Percentiles rank a stretch among this genome's conserved stretches.
Evolutionary conservation across 1,140 invertebrate genomes (phyloP).

Genomic region (Drosophila rufa): DNA sequence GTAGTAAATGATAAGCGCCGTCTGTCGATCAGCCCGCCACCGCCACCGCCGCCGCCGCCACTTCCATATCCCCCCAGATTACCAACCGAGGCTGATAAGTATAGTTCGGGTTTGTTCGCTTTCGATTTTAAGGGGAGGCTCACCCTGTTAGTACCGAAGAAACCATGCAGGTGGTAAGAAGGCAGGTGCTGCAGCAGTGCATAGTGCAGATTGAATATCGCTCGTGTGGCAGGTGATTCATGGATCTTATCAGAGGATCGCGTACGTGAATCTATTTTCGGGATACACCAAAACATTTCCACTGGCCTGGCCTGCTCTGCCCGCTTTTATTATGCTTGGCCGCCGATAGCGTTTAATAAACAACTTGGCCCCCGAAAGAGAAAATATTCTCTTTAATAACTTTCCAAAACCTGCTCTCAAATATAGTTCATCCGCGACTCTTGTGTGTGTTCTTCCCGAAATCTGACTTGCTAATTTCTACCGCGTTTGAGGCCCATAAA

Average conservation of each 20-base stretch:
- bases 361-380: constrained; percentile 12
- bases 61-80: constrained; percentile 13
- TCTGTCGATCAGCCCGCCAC: constrained; percentile 26
- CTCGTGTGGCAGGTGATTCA: constrained; percentile 43
- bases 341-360: constrained; percentile 37
- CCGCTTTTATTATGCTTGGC: not conserved
- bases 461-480: constrained; percentile 52
- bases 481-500: constrained; percentile 8
- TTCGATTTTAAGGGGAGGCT: constrained; percentile 16
- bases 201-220: not conserved
- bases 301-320: constrained; percentile 2
- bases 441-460: not conserved
- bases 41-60: too few species aligned
- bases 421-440: constrained; percentile 7
- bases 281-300: constrained; percentile 27
- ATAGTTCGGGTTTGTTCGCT: constrained; percentile 15
- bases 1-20: constrained; percentile 32
- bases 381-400: not conserved
- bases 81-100: constrained; percentile 49
- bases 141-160: constrained; percentile 49
- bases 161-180: constrained; percentile 74
- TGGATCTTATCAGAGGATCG: constrained; percentile 55
- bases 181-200: constrained; percentile 4
- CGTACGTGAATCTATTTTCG: constrained; percentile 54
- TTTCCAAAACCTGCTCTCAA: not conserved